Conservation (phyloP, 2,113 vertebrate genomes). For the Opisthocomus hoazin region DNA sequence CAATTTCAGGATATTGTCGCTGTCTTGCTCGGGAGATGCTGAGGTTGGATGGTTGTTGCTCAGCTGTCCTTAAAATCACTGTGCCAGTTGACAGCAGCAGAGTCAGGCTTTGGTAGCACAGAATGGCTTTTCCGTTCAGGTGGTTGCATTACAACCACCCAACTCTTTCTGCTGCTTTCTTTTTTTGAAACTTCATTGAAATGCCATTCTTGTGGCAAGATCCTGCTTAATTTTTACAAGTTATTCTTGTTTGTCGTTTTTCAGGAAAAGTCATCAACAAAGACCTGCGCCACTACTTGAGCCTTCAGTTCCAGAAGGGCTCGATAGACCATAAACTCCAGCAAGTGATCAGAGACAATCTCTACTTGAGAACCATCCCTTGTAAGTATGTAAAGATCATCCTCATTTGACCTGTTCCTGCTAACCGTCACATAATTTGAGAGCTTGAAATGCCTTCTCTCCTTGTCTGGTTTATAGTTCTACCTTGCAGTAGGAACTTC, state of each 20-base stretch:
- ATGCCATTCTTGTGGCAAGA: not conserved
- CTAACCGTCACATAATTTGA: not conserved
- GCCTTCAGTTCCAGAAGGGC: constrained; percentile 98
- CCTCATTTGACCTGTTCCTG: not conserved
- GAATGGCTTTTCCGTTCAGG: not conserved
- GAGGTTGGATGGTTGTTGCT: not conserved
- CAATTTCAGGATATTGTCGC: not conserved
- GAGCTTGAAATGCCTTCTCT: not conserved
- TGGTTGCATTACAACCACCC: not conserved
- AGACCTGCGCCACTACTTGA: constrained; percentile 96
- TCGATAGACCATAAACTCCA: constrained; percentile 98
- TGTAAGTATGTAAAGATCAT: constrained; percentile 82
- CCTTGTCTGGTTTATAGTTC: not conserved
- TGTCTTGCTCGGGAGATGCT: not conserved
- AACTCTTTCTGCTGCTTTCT: not conserved
- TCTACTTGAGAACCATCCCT: constrained; percentile 97
- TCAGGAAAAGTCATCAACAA: constrained; percentile 97
- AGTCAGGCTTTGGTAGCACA: not conserved
- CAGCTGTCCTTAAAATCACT: not conserved
- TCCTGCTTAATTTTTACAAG: not conserved
- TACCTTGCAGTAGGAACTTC: not conserved
- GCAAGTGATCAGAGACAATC: constrained; percentile 98
- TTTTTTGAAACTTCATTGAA: not conserved
- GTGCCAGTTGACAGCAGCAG: not conserved
- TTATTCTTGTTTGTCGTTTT: not conserved